Conservation (phyloP, 1,140 invertebrate species). For the Zaprionus davidi region DNA sequence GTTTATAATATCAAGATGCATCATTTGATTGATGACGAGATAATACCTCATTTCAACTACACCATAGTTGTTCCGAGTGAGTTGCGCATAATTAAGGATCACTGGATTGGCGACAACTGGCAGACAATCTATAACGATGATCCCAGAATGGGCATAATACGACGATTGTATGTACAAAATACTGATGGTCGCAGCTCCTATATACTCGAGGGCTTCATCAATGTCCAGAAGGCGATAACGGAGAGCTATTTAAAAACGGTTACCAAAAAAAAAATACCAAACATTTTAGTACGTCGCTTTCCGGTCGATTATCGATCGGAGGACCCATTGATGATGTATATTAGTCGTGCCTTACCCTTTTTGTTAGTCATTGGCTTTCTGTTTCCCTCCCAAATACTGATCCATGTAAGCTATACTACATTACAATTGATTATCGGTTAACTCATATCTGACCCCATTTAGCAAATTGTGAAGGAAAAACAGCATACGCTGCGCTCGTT, state of each 20-base stretch:
- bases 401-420: slow-evolving; percentile 39
- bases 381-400: slow-evolving; percentile 58
- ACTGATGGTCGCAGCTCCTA: slow-evolving; percentile 52
- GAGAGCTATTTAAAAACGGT: slow-evolving; percentile 41
- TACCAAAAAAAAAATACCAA: slow-evolving; percentile 8
- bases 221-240: slow-evolving; percentile 49
- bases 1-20: background rate
- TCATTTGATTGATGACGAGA: accelerated
- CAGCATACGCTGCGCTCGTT: slow-evolving; percentile 40
- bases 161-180: slow-evolving; percentile 23
- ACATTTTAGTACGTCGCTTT: slow-evolving; percentile 50
- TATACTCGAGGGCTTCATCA: slow-evolving; percentile 64
- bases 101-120: slow-evolving; percentile 51
- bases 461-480: slow-evolving; percentile 66
- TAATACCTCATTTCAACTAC: slow-evolving; percentile 43
- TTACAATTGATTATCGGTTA: background rate
- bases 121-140: slow-evolving; percentile 56
- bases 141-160: slow-evolving; percentile 3
- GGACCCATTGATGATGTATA: slow-evolving; percentile 35
- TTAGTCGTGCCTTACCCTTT: slow-evolving; percentile 34
- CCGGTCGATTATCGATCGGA: slow-evolving; percentile 38
- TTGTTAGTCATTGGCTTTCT: slow-evolving; percentile 56
- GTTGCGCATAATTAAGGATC: slow-evolving; percentile 24
- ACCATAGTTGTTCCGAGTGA: slow-evolving; percentile 60
- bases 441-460: background rate